A percentile compares a stretch with the other conserved stretches of the same genome.
phyloP scores from a whole-genome alignment of 1,140 invertebrate genomes.

The Leptinotarsa undecemlineata region DNA sequence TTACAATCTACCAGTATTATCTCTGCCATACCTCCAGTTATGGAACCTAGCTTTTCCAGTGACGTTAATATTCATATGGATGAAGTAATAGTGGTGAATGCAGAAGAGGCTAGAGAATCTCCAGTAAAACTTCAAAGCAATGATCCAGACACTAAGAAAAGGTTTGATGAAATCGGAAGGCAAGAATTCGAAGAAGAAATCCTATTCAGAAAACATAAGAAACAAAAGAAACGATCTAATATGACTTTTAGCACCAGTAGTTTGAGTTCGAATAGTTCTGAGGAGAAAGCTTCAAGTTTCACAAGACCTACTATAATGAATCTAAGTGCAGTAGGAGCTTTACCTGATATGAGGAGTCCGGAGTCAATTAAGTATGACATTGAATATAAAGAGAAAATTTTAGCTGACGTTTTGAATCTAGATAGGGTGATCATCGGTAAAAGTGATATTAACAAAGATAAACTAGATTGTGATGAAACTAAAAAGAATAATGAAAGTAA shows the following conservation, averaged over 20 bases:
- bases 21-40: constrained; percentile 42
- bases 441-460: constrained; percentile 5
- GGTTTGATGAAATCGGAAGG: constrained; percentile 58
- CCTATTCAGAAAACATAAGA: constrained; percentile 56
- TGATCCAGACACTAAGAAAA: constrained; percentile 35
- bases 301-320: constrained; percentile 53
- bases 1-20: constrained; percentile 44
- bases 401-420: constrained; percentile 59
- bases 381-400: constrained; percentile 60
- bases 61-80: constrained; percentile 51
- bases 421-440: constrained; percentile 51
- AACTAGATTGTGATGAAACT: background rate
- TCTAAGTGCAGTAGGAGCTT: constrained; percentile 55
- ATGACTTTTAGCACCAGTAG: constrained; percentile 37
- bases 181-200: constrained; percentile 64
- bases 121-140: constrained; percentile 48
- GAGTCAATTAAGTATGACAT: constrained; percentile 61
- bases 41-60: constrained; percentile 32
- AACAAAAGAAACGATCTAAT: constrained; percentile 50
- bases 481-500: background rate
- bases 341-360: constrained; percentile 57
- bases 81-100: constrained; percentile 55
- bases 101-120: constrained; percentile 61
- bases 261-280: constrained; percentile 45
- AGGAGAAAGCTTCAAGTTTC: constrained; percentile 37